These are phyloP conservation scores for Mnemiopsis leidyi DNA, from an alignment of 37 sponge, comb jelly and placozoan genomes.

Conservation along the genomic window DNA sequence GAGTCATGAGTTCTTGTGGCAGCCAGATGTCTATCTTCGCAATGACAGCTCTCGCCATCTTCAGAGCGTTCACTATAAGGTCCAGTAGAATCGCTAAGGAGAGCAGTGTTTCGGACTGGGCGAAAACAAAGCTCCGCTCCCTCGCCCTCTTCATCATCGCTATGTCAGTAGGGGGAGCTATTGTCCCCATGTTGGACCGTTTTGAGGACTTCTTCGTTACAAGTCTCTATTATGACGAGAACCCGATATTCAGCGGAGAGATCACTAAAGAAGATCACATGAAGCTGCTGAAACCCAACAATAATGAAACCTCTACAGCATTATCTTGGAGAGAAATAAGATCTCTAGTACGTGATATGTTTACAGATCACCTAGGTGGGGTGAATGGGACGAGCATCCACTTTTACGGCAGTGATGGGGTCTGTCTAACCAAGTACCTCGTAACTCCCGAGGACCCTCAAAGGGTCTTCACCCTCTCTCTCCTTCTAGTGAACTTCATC, in stretches of 20 bases:
- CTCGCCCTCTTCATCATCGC: not conserved
- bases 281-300: not conserved
- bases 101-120: not conserved
- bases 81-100: not conserved
- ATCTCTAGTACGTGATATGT: not conserved
- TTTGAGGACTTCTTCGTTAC: conserved; percentile 32
- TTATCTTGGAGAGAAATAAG: not conserved
- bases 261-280: not conserved
- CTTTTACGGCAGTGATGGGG: not conserved
- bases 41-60: not conserved
- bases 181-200: not conserved
- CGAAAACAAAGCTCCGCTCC: not conserved
- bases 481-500: not conserved
- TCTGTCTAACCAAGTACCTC: not conserved
- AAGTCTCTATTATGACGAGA: not conserved
- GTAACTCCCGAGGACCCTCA: not conserved
- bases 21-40: not conserved
- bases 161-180: not conserved
- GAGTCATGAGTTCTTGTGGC: conserved; percentile 5
- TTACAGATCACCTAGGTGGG: not conserved
- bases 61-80: not conserved
- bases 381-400: not conserved
- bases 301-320: too few species aligned
- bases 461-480: not conserved
- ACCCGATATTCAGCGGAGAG: not conserved